A percentile compares a stretch with the other conserved stretches of the same genome.
Conservation (phyloP, 2,113 vertebrate genomes). For the Perca fluviatilis region DNA sequence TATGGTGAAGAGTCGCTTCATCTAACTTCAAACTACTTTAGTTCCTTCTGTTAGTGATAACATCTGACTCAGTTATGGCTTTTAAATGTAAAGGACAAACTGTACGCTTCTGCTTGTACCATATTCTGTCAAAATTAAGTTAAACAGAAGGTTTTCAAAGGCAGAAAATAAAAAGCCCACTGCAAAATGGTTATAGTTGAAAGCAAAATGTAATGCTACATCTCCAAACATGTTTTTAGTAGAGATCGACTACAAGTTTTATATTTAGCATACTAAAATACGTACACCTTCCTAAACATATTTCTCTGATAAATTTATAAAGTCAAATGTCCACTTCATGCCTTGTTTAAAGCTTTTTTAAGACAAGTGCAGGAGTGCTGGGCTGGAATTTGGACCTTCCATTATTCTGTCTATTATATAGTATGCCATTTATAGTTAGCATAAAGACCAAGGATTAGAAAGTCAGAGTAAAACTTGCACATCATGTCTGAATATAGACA, state of each 20-base stretch:
- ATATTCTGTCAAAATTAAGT: background rate
- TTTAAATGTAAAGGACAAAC: conserved; percentile 30
- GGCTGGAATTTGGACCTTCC: background rate
- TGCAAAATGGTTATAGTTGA: conserved; percentile 7
- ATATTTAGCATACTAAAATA: too few relatives aligned
- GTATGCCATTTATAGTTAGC: background rate
- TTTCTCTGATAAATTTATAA: background rate
- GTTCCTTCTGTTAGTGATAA: background rate
- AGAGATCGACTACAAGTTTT: background rate
- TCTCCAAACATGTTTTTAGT: background rate
- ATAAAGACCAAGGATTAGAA: background rate
- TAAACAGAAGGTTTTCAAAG: background rate
- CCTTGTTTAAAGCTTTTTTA: background rate
- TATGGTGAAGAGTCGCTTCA: conserved; percentile 6
- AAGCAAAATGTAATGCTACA: conserved; percentile 1
- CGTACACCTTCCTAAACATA: background rate
- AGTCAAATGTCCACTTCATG: background rate
- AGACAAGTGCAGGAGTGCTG: background rate
- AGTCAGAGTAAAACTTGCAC: background rate
- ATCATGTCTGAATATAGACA: background rate
- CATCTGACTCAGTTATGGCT: conserved; percentile 28
- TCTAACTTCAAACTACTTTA: conserved; percentile 13
- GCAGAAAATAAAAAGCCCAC: background rate
- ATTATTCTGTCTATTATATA: background rate
- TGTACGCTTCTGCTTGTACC: background rate